These are phyloP conservation scores for Spodoptera exigua DNA, from an alignment of 2,888 invertebrate species.

Conservation along the genomic window DNA sequence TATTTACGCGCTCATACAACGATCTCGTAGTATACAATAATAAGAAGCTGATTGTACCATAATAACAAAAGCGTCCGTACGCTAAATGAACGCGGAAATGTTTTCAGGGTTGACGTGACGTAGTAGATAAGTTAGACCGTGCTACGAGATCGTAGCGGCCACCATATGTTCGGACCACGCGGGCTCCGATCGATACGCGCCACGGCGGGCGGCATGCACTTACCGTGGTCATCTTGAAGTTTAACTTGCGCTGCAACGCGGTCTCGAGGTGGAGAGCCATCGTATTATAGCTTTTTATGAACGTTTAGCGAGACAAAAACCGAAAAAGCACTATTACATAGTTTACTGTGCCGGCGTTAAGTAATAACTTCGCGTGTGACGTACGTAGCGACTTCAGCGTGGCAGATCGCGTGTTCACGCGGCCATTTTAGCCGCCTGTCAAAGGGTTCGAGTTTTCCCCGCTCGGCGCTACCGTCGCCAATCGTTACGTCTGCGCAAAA, in stretches of 20 bases:
- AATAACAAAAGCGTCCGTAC: conserved; percentile 62
- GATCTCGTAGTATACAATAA: conserved; percentile 55
- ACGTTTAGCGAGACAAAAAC: conserved; percentile 66
- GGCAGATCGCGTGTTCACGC: conserved; percentile 86
- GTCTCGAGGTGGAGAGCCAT: conserved; percentile 88
- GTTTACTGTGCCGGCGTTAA: conserved; percentile 75
- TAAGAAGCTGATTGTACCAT: conserved; percentile 57
- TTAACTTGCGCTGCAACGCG: conserved; percentile 87
- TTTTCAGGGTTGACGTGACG: conserved; percentile 65
- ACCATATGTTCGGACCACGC: conserved; percentile 87
- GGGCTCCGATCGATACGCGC: conserved; percentile 82
- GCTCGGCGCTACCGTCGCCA: conserved; percentile 77
- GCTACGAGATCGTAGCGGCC: conserved; percentile 79
- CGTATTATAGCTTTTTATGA: conserved; percentile 60
- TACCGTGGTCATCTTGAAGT: conserved; percentile 89
- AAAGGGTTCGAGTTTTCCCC: conserved; percentile 75
- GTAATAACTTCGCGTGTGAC: conserved; percentile 82
- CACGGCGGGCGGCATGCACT: conserved; percentile 82
- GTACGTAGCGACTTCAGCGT: conserved; percentile 80
- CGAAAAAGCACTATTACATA: conserved; percentile 82
- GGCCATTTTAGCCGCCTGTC: conserved; percentile 87
- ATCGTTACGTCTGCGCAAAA: conserved; percentile 85
- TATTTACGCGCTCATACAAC: conserved; percentile 61
- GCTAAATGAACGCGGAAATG: conserved; percentile 57
- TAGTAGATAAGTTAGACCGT: conserved; percentile 68